phyloP scores from a whole-genome alignment of 2,888 invertebrate species.

The Lampropteryx suffumata region DNA sequence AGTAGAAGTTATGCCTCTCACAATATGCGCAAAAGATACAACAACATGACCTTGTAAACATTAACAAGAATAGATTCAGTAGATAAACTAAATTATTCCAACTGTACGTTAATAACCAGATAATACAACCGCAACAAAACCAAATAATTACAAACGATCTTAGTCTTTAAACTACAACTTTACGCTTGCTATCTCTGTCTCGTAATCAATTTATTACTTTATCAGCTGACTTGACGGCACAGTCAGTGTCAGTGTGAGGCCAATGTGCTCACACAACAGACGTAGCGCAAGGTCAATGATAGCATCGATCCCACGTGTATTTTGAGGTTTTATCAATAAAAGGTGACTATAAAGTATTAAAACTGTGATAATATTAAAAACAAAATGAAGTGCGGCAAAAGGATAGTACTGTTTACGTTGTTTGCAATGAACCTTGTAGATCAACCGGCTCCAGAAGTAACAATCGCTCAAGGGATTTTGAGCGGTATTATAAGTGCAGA shows the following conservation, averaged over 20 bases:
- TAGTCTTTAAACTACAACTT: no score
- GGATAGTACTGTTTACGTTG: conserved; percentile 61
- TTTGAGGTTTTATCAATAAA: background rate
- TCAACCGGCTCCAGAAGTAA: conserved; percentile 68
- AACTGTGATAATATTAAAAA: no score
- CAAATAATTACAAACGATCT: no score
- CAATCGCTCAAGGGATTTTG: conserved; percentile 65
- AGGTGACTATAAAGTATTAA: background rate
- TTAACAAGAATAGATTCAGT: no score
- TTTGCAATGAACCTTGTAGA: conserved; percentile 68
- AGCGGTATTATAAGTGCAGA: conserved; percentile 65
- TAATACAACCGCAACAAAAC: no score
- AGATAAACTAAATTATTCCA: no score
- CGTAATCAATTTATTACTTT: conserved; percentile 11
- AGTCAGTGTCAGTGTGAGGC: conserved; percentile 40
- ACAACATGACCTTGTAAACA: no score
- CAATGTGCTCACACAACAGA: conserved; percentile 38
- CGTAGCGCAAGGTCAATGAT: conserved; percentile 23
- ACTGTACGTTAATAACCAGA: no score
- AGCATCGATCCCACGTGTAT: background rate
- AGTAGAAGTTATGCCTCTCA: no score
- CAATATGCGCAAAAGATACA: no score
- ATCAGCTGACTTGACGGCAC: no score
- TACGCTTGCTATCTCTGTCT: conserved; percentile 19
- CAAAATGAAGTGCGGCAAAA: conserved; percentile 57